A percentile compares a stretch with the other conserved stretches of the same genome.
phyloP scores from a whole-genome alignment of 2,888 invertebrate genomes.

The Falcaria lacertinaria region DNA sequence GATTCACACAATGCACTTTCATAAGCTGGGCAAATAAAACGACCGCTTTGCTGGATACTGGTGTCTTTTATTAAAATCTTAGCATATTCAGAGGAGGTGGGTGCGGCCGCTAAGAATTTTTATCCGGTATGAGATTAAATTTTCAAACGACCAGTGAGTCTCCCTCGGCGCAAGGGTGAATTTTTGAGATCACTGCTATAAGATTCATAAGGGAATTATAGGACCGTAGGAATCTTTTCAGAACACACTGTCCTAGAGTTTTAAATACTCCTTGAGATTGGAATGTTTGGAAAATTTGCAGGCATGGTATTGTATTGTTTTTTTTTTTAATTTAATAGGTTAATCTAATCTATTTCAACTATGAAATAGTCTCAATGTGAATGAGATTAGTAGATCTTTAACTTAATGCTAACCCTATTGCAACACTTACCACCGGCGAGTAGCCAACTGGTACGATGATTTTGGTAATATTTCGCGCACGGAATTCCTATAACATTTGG shows the following conservation, averaged over 20 bases:
- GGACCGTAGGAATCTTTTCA: constrained; percentile 6
- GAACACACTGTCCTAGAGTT: constrained; percentile 6
- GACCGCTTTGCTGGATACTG: neutral
- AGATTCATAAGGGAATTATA: constrained; percentile 17
- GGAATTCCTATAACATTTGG: no score
- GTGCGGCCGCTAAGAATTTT: constrained; percentile 1
- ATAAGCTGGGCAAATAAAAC: neutral
- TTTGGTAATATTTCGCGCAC: no score
- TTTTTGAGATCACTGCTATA: constrained; percentile 8
- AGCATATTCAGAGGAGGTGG: neutral
- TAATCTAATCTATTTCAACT: no score
- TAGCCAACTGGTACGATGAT: no score
- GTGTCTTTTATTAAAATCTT: constrained; percentile 1
- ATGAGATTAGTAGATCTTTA: no score
- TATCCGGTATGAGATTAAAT: constrained; percentile 4
- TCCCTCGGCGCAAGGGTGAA: constrained; percentile 2
- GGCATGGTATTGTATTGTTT: no score
- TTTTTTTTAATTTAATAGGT: no score
- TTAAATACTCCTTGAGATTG: neutral
- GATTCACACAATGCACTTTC: neutral
- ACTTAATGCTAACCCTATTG: no score
- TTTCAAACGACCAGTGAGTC: constrained; percentile 2
- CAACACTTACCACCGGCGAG: no score
- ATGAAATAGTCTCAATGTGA: no score
- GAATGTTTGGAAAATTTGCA: no score